Conservation (phyloP, 2,888 invertebrate species). For the Hypena proboscidalis region DNA sequence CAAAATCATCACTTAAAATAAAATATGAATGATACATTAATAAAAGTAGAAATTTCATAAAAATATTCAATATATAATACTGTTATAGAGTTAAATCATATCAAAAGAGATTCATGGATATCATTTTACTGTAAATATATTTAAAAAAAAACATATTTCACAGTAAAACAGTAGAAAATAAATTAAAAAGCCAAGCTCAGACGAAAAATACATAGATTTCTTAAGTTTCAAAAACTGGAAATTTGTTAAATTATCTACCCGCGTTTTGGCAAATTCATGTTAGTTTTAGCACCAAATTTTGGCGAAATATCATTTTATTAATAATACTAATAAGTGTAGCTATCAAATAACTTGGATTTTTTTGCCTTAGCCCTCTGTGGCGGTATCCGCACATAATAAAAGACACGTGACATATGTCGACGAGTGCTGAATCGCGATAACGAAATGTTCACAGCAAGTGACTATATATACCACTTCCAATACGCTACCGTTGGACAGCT, state of each 20-base stretch:
- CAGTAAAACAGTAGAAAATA: conserved; percentile 14
- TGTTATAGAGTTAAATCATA: conserved; percentile 17
- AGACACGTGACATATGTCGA: no score
- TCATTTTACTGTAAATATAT: conserved; percentile 12
- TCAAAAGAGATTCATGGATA: conserved; percentile 28
- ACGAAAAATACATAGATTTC: conserved; percentile 15
- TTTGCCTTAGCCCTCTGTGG: no score
- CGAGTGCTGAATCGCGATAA: no score
- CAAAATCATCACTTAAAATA: background rate
- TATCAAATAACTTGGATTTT: conserved; percentile 21
- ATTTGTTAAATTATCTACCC: conserved; percentile 26
- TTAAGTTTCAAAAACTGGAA: conserved; percentile 30
- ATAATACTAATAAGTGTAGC: conserved; percentile 19
- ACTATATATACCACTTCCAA: no score
- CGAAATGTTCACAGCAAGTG: no score
- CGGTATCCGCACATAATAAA: no score
- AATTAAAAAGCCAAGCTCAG: conserved; percentile 15
- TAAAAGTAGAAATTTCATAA: conserved; percentile 18
- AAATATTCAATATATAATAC: conserved; percentile 29
- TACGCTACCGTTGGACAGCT: no score
- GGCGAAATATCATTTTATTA: conserved; percentile 53
- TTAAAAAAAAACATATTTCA: conserved; percentile 2
- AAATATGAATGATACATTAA: conserved; percentile 15
- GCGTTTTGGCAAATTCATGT: conserved; percentile 57
- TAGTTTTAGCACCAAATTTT: conserved; percentile 68